Evolutionary conservation across 1,140 invertebrate genomes (phyloP).

Genomic region (Neomicropteryx cornuta): DNA sequence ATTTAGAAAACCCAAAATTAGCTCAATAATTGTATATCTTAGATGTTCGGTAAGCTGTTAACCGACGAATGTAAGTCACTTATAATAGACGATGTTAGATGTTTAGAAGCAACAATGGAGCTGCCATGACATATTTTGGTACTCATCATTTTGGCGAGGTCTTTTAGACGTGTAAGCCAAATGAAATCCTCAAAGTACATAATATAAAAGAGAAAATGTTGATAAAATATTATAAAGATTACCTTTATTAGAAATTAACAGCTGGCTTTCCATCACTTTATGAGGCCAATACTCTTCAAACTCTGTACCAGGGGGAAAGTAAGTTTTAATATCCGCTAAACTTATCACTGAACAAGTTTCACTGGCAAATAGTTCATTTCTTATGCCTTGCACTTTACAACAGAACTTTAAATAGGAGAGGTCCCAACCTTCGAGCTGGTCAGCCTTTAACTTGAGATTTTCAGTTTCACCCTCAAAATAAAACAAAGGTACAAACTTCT

Average conservation of each 20-base stretch:
- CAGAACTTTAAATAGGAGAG: conserved; percentile 87
- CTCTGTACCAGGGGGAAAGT: conserved; percentile 76
- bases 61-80: too few relatives aligned
- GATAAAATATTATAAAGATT: conserved; percentile 22
- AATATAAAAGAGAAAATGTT: not conserved
- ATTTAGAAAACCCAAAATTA: too few relatives aligned
- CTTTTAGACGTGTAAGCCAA: not conserved
- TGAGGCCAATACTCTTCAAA: conserved; percentile 89
- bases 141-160: conserved; percentile 5
- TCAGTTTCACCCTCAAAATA: conserved; percentile 90
- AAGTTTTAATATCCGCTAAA: conserved; percentile 79
- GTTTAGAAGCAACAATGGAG: too few relatives aligned
- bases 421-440: conserved; percentile 81
- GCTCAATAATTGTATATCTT: too few relatives aligned
- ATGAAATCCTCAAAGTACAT: not conserved
- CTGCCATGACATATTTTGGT: too few relatives aligned
- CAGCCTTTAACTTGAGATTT: conserved; percentile 74
- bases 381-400: conserved; percentile 86
- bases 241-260: conserved; percentile 53
- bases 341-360: conserved; percentile 82
- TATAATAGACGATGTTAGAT: too few relatives aligned
- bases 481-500: conserved; percentile 87
- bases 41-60: too few relatives aligned
- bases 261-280: conserved; percentile 67
- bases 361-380: conserved; percentile 82